Evolutionary conservation across 2,888 invertebrate genomes (phyloP), one percentile per base, ranked within the genome.

Genomic region (Sinopyrophorus schimmeli): DNA sequence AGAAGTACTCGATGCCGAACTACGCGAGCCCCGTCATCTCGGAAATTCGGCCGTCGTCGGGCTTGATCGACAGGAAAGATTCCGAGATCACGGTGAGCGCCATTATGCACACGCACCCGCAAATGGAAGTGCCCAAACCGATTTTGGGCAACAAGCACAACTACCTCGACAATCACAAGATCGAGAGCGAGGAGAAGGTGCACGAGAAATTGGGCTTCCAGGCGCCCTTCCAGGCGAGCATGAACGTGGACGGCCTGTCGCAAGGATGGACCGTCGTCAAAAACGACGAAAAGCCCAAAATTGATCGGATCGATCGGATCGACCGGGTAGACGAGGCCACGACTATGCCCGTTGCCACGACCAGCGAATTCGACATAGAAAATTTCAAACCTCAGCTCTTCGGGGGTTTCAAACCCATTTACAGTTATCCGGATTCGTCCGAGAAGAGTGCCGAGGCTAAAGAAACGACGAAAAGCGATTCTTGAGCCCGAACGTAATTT

Each of bases 351-450:
- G 48, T 67, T 26, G 66, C 71, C 3, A 72, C 75, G 0, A 75
- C 76, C 3, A 76, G 73, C 42, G 74, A 76, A 47, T 84, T 84
- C 58, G 83, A 85, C 60, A 74, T 80, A 3, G 83, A 84, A 56
- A 81, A 78, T 56, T 86, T 86, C 58, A 82, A 83, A 54, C 86
- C 86, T 0, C 81, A 84, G 59, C 66, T 86, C 10, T 81, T 82
- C 56, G 82, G 85, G 2, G 86, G 86, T 0, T 86, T 86, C 59
- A 80, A 82, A 60, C 86, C 86, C 0, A 82, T 86, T 39, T 88
- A 87, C 64, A 67, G 47, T 42, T 63, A 66, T 37, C 66, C 72
- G 0, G 67, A 66, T 10, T n/a, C n/a, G n/a, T n/a, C n/a, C n/a
- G n/a, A n/a, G n/a, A n/a, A n/a, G n/a, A n/a, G n/a, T n/a, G n/a